These are phyloP conservation scores for Camponotus vicinus DNA, from an alignment of 1,140 invertebrate genomes.

Conservation along the genomic window DNA sequence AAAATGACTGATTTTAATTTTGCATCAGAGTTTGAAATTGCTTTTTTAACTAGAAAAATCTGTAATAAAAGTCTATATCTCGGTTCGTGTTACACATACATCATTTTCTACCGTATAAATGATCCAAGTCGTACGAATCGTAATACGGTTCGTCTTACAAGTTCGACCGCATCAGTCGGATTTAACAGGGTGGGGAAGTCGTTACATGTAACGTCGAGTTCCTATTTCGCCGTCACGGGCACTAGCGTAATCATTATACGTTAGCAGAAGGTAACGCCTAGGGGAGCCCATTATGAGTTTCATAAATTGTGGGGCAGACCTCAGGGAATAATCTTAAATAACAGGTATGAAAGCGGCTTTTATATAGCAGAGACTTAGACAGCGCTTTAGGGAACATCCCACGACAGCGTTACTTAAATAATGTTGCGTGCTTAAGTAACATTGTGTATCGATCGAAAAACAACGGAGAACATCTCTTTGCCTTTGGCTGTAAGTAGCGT, in stretches of 20 bases:
- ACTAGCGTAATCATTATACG: constrained; percentile 70
- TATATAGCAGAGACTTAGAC: constrained; percentile 44
- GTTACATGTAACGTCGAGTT: constrained; percentile 57
- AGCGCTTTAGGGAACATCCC: constrained; percentile 39
- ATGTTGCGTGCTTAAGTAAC: constrained; percentile 11
- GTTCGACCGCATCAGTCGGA: constrained; percentile 27
- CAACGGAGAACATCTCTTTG: neutral
- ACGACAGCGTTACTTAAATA: constrained; percentile 31
- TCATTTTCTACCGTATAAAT: too few relatives aligned
- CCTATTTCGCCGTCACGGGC: constrained; percentile 58
- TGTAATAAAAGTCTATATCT: neutral
- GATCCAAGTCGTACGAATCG: too few relatives aligned
- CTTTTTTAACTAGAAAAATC: neutral
- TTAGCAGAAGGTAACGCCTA: constrained; percentile 67
- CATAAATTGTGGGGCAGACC: constrained; percentile 68
- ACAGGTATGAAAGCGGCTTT: constrained; percentile 67
- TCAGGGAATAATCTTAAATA: constrained; percentile 73
- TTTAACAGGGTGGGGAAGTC: constrained; percentile 34
- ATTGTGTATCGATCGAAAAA: constrained; percentile 35
- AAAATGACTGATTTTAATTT: neutral
- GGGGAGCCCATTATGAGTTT: constrained; percentile 72
- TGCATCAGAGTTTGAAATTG: neutral
- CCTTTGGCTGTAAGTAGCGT: neutral
- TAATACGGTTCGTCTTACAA: neutral
- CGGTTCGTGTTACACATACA: neutral